Evolutionary conservation across 2,113 vertebrate genomes (phyloP), one percentile per base, ranked within the genome.

Genomic region (Paedocypris sp.): DNA sequence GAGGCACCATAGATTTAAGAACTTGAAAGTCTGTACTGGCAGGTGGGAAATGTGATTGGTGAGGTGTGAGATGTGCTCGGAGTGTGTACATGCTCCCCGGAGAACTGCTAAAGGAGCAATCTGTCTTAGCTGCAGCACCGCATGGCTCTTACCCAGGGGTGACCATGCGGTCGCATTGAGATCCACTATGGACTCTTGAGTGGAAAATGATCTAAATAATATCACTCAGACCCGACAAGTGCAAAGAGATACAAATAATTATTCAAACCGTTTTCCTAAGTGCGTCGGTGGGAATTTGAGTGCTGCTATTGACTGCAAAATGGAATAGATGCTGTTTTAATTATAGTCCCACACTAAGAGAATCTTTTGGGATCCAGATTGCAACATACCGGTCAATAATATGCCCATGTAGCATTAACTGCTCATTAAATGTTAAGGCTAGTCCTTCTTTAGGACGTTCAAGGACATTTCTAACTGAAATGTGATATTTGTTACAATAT

Each of bases 11-110:
- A 10, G 28, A 51, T 20, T 48, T 36, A 19, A 22, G 13, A 3
- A 38, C 48, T 52, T 26, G 18, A 63, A 52, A 52, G 41, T 22
- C 47, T 49, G 15, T 4, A 36, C 31, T 41, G 19, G 41, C 60
- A 45, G 35, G 36, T 43, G 20, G 23, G 11, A 38, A 46, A 42
- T 47, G 28, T 32, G 16, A 52, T 18, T 38, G 31, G 6, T 18
- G 28, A 16, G n/a, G 23, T 51, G 22, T 3, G n/a, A 62, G 29
- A 43, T 5, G 31, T 51, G 66, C 46, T 18, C 2, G 10, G 23
- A 69, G 49, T 53, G 45, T 77, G 67, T 72, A n/a, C n/a, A 11
- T 20, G 23, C 16, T 42, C 22, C 47, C 25, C 0, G 2, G 52
- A 46, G 60, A 13, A 41, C 53, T 42, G 12, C 28, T 62, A 13